These are phyloP conservation scores for Zophobas morio DNA, from an alignment of 1,140 invertebrate species.

Conservation along the genomic window DNA sequence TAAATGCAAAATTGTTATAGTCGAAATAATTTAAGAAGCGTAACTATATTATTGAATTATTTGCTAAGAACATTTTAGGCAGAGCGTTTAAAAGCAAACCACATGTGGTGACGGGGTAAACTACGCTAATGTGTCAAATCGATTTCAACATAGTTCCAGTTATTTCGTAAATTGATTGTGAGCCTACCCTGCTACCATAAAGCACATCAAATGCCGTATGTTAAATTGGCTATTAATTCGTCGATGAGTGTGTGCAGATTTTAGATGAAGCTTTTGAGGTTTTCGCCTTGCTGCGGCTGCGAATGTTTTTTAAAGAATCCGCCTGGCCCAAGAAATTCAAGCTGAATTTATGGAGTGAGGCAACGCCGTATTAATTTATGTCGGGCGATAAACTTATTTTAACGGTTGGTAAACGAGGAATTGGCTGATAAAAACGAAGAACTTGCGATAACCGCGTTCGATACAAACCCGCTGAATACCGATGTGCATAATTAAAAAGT, in stretches of 20 bases:
- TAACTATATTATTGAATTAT: not conserved
- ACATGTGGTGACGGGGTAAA: slow-evolving; percentile 30
- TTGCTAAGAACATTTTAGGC: slow-evolving; percentile 11
- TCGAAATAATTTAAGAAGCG: not conserved
- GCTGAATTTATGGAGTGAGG: slow-evolving; percentile 38
- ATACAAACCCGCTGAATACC: slow-evolving; percentile 41
- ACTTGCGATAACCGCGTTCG: slow-evolving; percentile 43
- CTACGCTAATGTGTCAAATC: slow-evolving; percentile 13
- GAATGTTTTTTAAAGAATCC: not conserved
- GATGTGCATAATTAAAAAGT: slow-evolving; percentile 43
- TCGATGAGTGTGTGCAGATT: slow-evolving; percentile 48
- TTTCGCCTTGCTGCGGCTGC: not conserved
- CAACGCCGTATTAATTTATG: slow-evolving; percentile 40
- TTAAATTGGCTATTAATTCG: slow-evolving; percentile 41
- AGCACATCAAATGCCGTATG: slow-evolving; percentile 23
- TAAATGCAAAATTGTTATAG: not conserved
- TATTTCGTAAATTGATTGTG: slow-evolving; percentile 3
- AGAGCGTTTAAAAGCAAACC: slow-evolving; percentile 22
- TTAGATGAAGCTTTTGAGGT: slow-evolving; percentile 31
- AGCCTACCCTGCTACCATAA: not conserved
- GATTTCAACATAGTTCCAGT: not conserved
- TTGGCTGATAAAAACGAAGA: slow-evolving; percentile 44
- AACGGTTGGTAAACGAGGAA: slow-evolving; percentile 43
- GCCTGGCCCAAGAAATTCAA: not conserved
- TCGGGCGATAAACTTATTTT: slow-evolving; percentile 44